Conservation (phyloP, 2,888 invertebrate species). For the Drosophila aldrichi region DNA sequence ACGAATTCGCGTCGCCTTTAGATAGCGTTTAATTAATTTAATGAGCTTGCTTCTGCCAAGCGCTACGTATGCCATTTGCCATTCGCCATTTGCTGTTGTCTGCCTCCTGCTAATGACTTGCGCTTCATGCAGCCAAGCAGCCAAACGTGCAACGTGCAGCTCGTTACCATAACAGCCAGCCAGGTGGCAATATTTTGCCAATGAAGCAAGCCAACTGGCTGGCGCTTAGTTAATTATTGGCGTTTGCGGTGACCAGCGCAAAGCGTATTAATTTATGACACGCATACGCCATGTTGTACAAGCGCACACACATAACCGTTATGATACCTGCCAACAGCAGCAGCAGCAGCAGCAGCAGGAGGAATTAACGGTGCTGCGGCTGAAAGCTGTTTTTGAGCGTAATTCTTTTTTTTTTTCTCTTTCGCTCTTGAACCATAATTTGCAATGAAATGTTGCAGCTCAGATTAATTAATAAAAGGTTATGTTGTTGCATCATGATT, state of each 20-base stretch:
- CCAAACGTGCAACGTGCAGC: conserved; percentile 36
- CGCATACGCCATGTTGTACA: conserved; percentile 42
- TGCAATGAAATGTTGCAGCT: conserved; percentile 20
- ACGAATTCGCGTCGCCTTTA: conserved; percentile 9
- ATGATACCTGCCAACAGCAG: conserved; percentile 45
- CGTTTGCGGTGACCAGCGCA: conserved; percentile 45
- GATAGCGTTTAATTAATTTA: conserved; percentile 72
- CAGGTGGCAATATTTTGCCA: conserved; percentile 16
- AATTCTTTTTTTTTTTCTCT: conserved; percentile 13
- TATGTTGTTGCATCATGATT: neutral
- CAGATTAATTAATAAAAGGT: conserved; percentile 12
- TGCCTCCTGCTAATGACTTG: conserved; percentile 52
- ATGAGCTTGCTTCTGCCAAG: conserved; percentile 63
- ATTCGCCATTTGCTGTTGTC: neutral
- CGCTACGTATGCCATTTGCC: conserved; percentile 10
- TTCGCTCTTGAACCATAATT: conserved; percentile 14
- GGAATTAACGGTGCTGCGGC: conserved; percentile 28
- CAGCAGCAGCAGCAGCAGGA: neutral
- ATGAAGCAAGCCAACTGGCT: conserved; percentile 23
- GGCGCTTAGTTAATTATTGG: conserved; percentile 72
- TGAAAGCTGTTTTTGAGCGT: conserved; percentile 14
- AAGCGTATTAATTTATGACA: conserved; percentile 68
- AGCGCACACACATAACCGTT: conserved; percentile 28
- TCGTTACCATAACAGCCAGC: conserved; percentile 53
- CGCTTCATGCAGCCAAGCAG: conserved; percentile 24